These are phyloP conservation scores for Cataglyphis livida DNA, from an alignment of 2,888 invertebrate species.

Conservation along the genomic window DNA sequence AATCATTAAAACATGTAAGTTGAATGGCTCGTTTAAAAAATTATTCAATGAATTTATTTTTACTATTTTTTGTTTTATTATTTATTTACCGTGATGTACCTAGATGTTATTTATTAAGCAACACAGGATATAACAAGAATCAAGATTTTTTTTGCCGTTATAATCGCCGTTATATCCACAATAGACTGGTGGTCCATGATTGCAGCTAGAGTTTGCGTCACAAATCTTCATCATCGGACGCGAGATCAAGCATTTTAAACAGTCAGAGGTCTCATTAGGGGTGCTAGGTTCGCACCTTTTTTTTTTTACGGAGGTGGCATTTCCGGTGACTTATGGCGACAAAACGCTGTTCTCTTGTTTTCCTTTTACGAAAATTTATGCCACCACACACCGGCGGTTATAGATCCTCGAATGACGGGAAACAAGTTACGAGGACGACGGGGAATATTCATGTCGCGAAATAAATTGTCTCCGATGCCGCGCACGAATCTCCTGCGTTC, in stretches of 20 bases:
- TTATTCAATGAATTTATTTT: neutral
- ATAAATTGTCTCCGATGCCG: slow-evolving; percentile 69
- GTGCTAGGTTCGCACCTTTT: slow-evolving; percentile 77
- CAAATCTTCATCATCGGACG: slow-evolving; percentile 40
- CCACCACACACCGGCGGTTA: slow-evolving; percentile 64
- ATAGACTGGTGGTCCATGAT: slow-evolving; percentile 46
- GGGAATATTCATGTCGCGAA: slow-evolving; percentile 80
- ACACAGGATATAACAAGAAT: neutral
- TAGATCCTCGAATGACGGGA: slow-evolving; percentile 73
- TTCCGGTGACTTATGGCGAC: slow-evolving; percentile 72
- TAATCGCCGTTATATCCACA: slow-evolving; percentile 51
- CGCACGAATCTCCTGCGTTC: slow-evolving; percentile 16
- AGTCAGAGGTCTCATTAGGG: slow-evolving; percentile 75
- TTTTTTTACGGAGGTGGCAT: slow-evolving; percentile 65
- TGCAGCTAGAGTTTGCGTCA: slow-evolving; percentile 51
- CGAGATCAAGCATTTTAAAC: slow-evolving; percentile 74
- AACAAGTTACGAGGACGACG: slow-evolving; percentile 74
- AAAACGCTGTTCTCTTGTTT: slow-evolving; percentile 19
- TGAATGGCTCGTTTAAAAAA: neutral
- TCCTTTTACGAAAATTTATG: slow-evolving; percentile 69
- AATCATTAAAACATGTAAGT: neutral
- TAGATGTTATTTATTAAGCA: neutral
- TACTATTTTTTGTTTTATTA: neutral
- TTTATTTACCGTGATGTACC: neutral
- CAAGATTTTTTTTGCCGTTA: slow-evolving; percentile 59